These are phyloP conservation scores for Ctenosaura bakeri DNA, from an alignment of 2,797 vertebrate species.

Conservation along the genomic window DNA sequence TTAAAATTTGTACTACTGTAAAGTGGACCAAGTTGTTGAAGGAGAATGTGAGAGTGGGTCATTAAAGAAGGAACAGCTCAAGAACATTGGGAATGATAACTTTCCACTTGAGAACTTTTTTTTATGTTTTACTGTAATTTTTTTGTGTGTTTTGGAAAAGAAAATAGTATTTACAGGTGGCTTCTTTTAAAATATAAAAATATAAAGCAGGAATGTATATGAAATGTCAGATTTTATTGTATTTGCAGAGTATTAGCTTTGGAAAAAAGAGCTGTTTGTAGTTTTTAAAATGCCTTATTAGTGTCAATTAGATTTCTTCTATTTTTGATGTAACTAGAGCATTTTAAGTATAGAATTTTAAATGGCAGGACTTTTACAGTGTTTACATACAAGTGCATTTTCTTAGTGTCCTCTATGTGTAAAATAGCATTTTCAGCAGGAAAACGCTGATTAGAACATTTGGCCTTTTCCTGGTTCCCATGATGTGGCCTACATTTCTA, in stretches of 20 bases:
- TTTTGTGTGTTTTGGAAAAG: conserved; percentile 83
- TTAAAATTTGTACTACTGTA: conserved; percentile 89
- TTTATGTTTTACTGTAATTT: conserved; percentile 93
- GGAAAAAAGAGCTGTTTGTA: conserved; percentile 93
- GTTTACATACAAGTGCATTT: conserved; percentile 96
- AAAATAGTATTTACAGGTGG: conserved; percentile 98
- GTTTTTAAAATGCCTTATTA: conserved; percentile 92
- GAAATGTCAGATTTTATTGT: conserved; percentile 96
- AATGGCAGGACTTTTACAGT: conserved; percentile 92
- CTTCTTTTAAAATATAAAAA: conserved; percentile 94
- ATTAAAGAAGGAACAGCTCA: conserved; percentile 83
- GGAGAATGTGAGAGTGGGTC: conserved; percentile 80
- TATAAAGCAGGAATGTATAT: conserved; percentile 96
- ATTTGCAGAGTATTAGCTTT: conserved; percentile 95
- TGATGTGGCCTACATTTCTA: conserved; percentile 86
- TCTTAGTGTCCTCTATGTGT: conserved; percentile 91
- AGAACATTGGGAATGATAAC: conserved; percentile 83
- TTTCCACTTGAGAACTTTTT: conserved; percentile 92
- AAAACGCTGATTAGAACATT: conserved; percentile 81
- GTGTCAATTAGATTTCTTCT: conserved; percentile 91
- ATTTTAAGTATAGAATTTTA: conserved; percentile 90
- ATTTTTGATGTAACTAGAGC: conserved; percentile 94
- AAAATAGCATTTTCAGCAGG: conserved; percentile 87
- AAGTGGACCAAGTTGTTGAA: conserved; percentile 88
- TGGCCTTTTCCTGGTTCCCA: conserved; percentile 82